phyloP scores from a whole-genome alignment of 2,888 invertebrate species.

The Eucriotettix oculatus region DNA sequence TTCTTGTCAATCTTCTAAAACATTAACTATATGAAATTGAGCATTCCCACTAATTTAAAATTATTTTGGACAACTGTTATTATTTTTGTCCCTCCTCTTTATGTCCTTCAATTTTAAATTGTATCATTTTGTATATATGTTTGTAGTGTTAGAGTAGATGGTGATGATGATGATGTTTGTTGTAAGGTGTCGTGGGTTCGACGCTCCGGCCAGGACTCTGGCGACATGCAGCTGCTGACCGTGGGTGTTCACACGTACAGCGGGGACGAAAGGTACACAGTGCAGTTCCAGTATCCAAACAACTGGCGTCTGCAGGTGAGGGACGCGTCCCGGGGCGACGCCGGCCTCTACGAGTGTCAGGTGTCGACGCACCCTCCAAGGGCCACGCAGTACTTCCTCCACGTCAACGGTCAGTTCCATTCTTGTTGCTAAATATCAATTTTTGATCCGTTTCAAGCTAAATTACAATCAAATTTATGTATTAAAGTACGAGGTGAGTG shows the following conservation, averaged over 20 bases:
- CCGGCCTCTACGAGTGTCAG: constrained; percentile 35
- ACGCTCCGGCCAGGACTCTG: constrained; percentile 40
- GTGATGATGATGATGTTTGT: not conserved
- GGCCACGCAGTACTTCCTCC: constrained; percentile 31
- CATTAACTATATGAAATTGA: too few species aligned
- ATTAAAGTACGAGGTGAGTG: too few species aligned
- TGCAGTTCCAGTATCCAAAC: constrained; percentile 37
- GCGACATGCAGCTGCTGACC: constrained; percentile 47
- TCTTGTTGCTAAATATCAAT: too few species aligned
- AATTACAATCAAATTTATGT: too few species aligned
- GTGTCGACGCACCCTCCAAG: constrained; percentile 37
- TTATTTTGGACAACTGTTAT: too few species aligned
- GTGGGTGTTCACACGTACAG: constrained; percentile 49
- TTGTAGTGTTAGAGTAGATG: too few species aligned
- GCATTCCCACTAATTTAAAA: too few species aligned
- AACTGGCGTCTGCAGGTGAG: constrained; percentile 38
- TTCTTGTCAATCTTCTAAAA: too few species aligned
- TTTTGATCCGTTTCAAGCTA: too few species aligned
- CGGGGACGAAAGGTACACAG: constrained; percentile 24
- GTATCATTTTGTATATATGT: too few species aligned
- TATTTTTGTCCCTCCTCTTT: too few species aligned
- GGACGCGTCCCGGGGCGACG: constrained; percentile 32
- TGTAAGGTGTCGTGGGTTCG: constrained; percentile 54
- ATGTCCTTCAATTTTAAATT: too few species aligned
- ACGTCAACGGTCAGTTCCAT: constrained; percentile 29